Base-by-base conservation (phyloP, 1,140 invertebrate genomes). In the Antheraea pernyi region DNA sequence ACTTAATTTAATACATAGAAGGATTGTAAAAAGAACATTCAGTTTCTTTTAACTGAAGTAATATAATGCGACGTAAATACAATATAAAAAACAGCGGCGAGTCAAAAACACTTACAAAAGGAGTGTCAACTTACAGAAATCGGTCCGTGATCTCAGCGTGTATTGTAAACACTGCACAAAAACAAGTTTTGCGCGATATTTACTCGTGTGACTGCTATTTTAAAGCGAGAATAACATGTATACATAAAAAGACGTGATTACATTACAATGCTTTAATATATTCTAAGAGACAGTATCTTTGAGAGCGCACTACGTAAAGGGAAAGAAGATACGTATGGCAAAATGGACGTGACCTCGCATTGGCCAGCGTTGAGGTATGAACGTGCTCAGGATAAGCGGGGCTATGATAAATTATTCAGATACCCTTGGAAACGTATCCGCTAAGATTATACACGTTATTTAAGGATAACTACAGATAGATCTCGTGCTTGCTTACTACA, bases 161-260 rank as follows among this genome's bases (percentile, higher is more conserved):
- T 67, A 67, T 64, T 64, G 68, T 69, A 19, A 39, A 64, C 19
- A 58, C 65, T 69, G 72, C 64, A 60, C 72, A 70, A 73, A 70
- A 73, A 69, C 68, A 42, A 67, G 68, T 70, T 67, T 67, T 73
- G 67, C 39, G 46, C 39, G 46, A 30, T 67, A 30, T 67, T 48
- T 39, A 39, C 11, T 36, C 13, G 13, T 37, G 59, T 61, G 13
- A 61, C 30, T 53, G 13, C 46, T 53, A 53, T 53, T 53, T 53
- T 53, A 53, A 53, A 53, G 1, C 16, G 16, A 53, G 11, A 53
- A 53, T n/a, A 53, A 53, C 46, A 53, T 53, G 13, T 16, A 11
- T 10, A 63, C 9, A 37, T 37, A n/a, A 13, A 37, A 63, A 22
- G 30, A 16, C 61, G 61, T 36, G 61, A 63, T 36, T 22, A 37